These are phyloP conservation scores for Stylophora pistillata DNA, from an alignment of 64 coral and sea anemone genomes.

Conservation along the genomic window DNA sequence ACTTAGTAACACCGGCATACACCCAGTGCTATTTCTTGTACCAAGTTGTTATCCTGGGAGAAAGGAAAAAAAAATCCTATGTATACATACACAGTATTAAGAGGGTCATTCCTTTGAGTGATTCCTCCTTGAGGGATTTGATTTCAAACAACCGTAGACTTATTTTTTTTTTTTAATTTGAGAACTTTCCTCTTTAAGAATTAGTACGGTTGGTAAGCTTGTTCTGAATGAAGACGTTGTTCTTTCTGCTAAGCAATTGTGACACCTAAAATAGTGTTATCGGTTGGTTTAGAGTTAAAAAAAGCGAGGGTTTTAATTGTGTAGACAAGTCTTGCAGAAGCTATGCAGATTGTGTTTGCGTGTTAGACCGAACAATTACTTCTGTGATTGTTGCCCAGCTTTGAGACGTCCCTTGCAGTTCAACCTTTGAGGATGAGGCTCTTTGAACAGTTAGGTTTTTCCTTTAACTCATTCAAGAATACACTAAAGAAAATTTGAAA, in stretches of 20 bases:
- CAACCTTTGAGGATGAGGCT: not conserved
- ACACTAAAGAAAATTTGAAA: not conserved
- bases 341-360: not conserved
- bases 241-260: not conserved
- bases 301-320: not conserved
- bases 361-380: not conserved
- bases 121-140: constrained; percentile 2
- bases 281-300: not conserved
- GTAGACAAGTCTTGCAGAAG: not conserved
- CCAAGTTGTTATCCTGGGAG: not conserved
- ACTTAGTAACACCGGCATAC: too few species aligned
- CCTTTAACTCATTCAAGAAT: not conserved
- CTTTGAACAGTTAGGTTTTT: not conserved
- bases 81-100: not conserved
- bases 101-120: not conserved
- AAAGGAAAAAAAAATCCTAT: not conserved
- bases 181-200: not conserved
- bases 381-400: not conserved
- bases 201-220: not conserved
- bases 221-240: not conserved
- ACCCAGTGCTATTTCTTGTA: not conserved
- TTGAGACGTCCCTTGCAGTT: not conserved
- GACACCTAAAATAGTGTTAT: not conserved
- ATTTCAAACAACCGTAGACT: not conserved
- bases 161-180: not conserved